Percentiles rank a stretch among this genome's conserved stretches.
Evolutionary conservation across 2,888 invertebrate genomes (phyloP).

Genomic region (Eudasyphora cyanicolor): DNA sequence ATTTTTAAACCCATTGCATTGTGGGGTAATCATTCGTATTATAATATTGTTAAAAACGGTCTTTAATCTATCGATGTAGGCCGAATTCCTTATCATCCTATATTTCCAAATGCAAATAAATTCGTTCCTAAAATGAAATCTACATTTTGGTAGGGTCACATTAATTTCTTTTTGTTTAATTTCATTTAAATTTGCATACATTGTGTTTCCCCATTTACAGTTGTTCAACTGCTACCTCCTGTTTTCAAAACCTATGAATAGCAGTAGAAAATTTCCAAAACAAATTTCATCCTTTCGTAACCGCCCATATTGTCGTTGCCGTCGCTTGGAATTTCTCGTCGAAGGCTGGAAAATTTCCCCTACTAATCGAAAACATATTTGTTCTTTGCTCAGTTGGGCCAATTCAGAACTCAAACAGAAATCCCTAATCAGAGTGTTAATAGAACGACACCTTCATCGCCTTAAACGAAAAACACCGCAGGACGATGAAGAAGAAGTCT

Average conservation of each 20-base stretch:
- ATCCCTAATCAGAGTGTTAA: constrained; percentile 62
- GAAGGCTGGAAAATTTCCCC: constrained; percentile 58
- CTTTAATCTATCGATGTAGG: too few species aligned
- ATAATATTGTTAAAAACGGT: too few species aligned
- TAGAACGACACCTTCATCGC: constrained; percentile 57
- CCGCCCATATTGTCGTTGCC: constrained; percentile 55
- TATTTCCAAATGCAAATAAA: too few species aligned
- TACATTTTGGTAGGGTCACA: too few species aligned
- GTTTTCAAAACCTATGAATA: neutral
- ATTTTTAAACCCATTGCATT: too few species aligned
- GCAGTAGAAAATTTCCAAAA: constrained; percentile 37
- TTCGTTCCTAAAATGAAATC: too few species aligned
- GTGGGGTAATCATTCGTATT: too few species aligned
- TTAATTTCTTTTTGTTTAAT: too few species aligned
- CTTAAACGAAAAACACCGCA: constrained; percentile 49
- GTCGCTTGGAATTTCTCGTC: neutral
- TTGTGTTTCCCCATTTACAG: neutral
- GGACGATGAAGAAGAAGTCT: constrained; percentile 47
- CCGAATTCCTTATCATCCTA: too few species aligned
- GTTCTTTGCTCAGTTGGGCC: constrained; percentile 31
- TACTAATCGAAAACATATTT: constrained; percentile 63
- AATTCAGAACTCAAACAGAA: constrained; percentile 54
- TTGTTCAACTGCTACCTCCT: neutral
- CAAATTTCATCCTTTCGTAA: constrained; percentile 41
- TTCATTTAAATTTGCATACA: neutral